Percentiles rank a stretch among this genome's conserved stretches.
Conservation (phyloP, 2,888 invertebrate genomes). For the Agonopterix alstromeriana region DNA sequence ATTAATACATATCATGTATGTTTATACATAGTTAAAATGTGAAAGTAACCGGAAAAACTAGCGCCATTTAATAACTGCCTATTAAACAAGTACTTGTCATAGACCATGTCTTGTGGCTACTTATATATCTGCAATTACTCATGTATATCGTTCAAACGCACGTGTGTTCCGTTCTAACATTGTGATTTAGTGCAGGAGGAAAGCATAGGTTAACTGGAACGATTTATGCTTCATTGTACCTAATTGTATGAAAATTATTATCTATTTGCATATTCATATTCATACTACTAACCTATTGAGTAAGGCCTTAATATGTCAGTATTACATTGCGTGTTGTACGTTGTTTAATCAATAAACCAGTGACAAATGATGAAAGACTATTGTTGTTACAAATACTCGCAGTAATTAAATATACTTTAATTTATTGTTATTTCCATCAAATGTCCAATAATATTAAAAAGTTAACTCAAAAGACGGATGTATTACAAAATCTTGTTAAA, state of each 20-base stretch:
- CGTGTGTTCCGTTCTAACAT: slow-evolving; percentile 1
- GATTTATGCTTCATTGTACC: not conserved
- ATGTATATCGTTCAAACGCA: slow-evolving; percentile 4
- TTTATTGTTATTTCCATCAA: too few species aligned
- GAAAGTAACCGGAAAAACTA: not conserved
- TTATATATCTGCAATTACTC: slow-evolving; percentile 1
- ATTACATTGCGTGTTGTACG: too few species aligned
- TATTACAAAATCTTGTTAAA: too few species aligned
- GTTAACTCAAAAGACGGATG: too few species aligned
- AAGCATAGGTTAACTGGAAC: not conserved
- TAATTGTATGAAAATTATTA: not conserved
- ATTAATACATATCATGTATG: too few species aligned
- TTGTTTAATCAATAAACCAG: too few species aligned
- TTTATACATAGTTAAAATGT: not conserved
- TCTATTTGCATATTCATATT: not conserved
- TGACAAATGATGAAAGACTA: too few species aligned
- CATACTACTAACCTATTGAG: too few species aligned
- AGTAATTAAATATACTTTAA: too few species aligned
- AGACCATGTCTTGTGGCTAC: slow-evolving; percentile 1
- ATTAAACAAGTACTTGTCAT: not conserved
- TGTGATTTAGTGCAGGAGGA: slow-evolving; percentile 1
- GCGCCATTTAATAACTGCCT: not conserved
- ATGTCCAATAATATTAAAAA: too few species aligned
- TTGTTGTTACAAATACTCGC: too few species aligned
- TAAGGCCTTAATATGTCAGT: too few species aligned